These are phyloP conservation scores for Silvanus unidentatus DNA, from an alignment of 2,888 invertebrate species.

Conservation along the genomic window DNA sequence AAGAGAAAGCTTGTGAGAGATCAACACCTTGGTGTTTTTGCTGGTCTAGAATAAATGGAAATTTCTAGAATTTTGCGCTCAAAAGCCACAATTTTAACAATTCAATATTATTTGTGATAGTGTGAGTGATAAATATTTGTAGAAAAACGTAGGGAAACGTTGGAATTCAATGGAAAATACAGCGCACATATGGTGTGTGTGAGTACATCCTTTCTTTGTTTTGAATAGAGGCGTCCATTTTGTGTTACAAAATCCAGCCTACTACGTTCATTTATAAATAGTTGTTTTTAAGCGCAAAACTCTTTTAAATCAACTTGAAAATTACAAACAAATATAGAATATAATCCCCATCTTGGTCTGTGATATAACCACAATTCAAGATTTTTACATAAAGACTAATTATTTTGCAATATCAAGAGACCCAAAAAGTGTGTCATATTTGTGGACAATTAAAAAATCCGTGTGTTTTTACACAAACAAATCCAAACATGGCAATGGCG, in stretches of 20 bases:
- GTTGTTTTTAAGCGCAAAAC: conserved; percentile 39
- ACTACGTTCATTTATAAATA: conserved; percentile 14
- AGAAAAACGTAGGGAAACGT: conserved; percentile 13
- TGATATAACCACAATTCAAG: conserved; percentile 35
- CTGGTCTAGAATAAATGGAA: not conserved
- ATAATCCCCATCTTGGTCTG: conserved; percentile 39
- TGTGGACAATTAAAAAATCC: conserved; percentile 3
- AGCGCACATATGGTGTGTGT: conserved; percentile 30
- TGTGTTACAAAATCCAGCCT: conserved; percentile 39
- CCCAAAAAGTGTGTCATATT: conserved; percentile 3
- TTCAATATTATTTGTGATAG: conserved; percentile 26
- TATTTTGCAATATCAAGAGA: not conserved
- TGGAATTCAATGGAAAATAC: conserved; percentile 17
- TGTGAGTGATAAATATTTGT: conserved; percentile 11
- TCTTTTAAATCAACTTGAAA: too few species aligned
- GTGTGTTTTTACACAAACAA: conserved; percentile 4
- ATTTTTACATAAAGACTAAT: not conserved
- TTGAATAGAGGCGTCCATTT: conserved; percentile 43
- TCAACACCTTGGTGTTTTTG: not conserved
- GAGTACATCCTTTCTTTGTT: conserved; percentile 36
- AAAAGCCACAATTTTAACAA: conserved; percentile 28
- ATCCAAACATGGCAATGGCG: conserved; percentile 32
- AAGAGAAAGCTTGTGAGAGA: not conserved
- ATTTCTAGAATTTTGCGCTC: conserved; percentile 36
- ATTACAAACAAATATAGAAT: too few species aligned